Percentiles rank a stretch among this genome's conserved stretches.
phyloP scores from a whole-genome alignment of 1,140 invertebrate species.

The Aphidius gifuensis region DNA sequence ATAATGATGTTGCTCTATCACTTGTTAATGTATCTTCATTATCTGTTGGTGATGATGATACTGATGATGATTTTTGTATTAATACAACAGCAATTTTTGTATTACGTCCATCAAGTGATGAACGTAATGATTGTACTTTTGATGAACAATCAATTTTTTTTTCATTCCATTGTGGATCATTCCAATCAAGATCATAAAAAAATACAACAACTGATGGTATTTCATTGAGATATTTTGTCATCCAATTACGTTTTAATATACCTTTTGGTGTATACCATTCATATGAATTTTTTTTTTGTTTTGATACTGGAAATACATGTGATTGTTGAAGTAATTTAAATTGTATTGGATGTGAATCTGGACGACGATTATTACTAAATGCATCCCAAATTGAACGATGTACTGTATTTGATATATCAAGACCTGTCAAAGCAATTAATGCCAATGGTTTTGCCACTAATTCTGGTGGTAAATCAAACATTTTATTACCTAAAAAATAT shows the following conservation, averaged over 20 bases:
- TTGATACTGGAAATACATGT: slow-evolving; percentile 85
- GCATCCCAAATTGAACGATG: slow-evolving; percentile 92
- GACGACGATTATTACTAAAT: slow-evolving; percentile 76
- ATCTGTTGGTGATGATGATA: slow-evolving; percentile 72
- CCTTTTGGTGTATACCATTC: slow-evolving; percentile 97
- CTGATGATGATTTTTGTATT: slow-evolving; percentile 75
- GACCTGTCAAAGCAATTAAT: slow-evolving; percentile 79
- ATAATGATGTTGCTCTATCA: slow-evolving; percentile 85
- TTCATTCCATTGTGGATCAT: slow-evolving; percentile 88
- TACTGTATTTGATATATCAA: slow-evolving; percentile 80
- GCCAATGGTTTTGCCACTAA: slow-evolving; percentile 76
- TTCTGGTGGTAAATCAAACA: slow-evolving; percentile 70
- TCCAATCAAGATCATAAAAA: slow-evolving; percentile 97
- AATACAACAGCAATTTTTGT: slow-evolving; percentile 87
- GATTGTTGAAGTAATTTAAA: slow-evolving; percentile 77
- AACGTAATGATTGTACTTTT: slow-evolving; percentile 80
- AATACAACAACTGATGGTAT: slow-evolving; percentile 90
- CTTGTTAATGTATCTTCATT: slow-evolving; percentile 83
- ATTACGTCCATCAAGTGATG: slow-evolving; percentile 71
- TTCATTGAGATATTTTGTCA: slow-evolving; percentile 87
- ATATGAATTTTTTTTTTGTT: slow-evolving; percentile 87
- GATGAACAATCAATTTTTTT: slow-evolving; percentile 91
- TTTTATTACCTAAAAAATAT: slow-evolving; percentile 17
- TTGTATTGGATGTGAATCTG: slow-evolving; percentile 78
- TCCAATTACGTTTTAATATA: slow-evolving; percentile 93